Evolutionary conservation across 2,113 vertebrate species (phyloP).

Genomic region (Zosterops japonicus): DNA sequence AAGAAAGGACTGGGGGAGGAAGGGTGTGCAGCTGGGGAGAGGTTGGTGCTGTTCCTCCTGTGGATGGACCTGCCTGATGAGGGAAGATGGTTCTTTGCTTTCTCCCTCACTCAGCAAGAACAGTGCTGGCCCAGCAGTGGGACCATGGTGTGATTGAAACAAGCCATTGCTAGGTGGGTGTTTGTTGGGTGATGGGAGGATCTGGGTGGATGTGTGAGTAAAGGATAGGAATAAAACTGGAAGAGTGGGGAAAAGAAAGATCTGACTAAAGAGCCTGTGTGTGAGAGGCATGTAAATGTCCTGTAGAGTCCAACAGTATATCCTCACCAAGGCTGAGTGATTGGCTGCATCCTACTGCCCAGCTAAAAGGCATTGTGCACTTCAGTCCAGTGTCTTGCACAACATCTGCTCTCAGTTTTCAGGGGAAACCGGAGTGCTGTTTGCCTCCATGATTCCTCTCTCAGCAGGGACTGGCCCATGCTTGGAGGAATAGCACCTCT

Average conservation of each 20-base stretch:
- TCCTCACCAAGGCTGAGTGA: not conserved
- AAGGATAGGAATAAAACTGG: not conserved
- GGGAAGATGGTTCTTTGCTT: not conserved
- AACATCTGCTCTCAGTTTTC: not conserved
- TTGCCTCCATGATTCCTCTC: not conserved
- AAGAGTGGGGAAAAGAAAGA: not conserved
- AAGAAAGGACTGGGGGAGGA: not conserved
- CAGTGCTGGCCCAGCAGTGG: not conserved
- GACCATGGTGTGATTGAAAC: not conserved
- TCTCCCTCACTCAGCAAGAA: not conserved
- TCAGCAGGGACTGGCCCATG: not conserved
- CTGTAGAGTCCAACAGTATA: not conserved
- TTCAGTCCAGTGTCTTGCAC: not conserved
- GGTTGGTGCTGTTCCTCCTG: not conserved
- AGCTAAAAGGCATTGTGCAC: not conserved
- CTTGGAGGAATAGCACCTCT: not conserved
- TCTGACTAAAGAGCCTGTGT: not conserved
- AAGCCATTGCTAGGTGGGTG: not conserved
- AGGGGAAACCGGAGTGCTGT: not conserved
- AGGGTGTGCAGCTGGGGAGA: not conserved
- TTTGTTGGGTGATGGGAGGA: not conserved
- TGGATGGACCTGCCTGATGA: not conserved
- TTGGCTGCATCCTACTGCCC: not conserved
- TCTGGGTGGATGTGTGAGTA: not conserved
- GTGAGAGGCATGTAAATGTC: not conserved